Percentiles rank a stretch among this genome's conserved stretches.
These are phyloP conservation scores for Hydrophis major DNA, from an alignment of 2,797 vertebrate genomes.

Conservation along the genomic window DNA sequence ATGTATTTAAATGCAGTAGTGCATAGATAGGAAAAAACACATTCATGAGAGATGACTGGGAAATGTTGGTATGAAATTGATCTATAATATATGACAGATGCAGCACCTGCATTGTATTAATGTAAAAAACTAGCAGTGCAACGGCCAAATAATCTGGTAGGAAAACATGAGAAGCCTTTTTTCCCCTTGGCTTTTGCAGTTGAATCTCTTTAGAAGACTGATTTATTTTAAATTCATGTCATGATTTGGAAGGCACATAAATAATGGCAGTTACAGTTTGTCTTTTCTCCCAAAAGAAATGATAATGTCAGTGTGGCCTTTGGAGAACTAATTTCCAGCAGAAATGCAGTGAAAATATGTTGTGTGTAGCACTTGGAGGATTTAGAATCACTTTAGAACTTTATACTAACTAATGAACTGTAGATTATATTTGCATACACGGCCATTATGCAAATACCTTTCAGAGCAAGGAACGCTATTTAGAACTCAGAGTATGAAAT, in stretches of 20 bases:
- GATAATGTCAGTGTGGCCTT: conserved; percentile 29
- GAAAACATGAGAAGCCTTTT: not conserved
- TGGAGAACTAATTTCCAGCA: conserved; percentile 15
- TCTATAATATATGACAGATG: not conserved
- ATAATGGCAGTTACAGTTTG: conserved; percentile 27
- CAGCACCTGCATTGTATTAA: not conserved
- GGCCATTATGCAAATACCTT: not conserved
- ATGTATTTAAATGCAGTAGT: not conserved
- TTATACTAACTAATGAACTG: conserved; percentile 37
- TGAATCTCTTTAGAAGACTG: not conserved
- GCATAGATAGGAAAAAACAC: not conserved
- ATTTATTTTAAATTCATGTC: not conserved
- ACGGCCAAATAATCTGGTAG: not conserved
- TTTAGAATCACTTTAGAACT: conserved; percentile 44
- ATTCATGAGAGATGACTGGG: not conserved
- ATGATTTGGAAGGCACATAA: not conserved
- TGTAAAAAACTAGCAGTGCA: not conserved
- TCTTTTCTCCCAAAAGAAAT: not conserved
- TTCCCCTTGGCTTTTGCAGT: not conserved
- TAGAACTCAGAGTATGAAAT: not conserved
- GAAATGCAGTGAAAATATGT: conserved; percentile 14
- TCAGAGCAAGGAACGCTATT: not conserved
- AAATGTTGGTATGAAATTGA: not conserved
- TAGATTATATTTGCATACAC: conserved; percentile 1
- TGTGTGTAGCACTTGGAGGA: conserved; percentile 10